A percentile compares a stretch with the other conserved stretches of the same genome.
These are phyloP conservation scores for Anthonomus grandis DNA, from an alignment of 1,140 invertebrate genomes.

Conservation along the genomic window DNA sequence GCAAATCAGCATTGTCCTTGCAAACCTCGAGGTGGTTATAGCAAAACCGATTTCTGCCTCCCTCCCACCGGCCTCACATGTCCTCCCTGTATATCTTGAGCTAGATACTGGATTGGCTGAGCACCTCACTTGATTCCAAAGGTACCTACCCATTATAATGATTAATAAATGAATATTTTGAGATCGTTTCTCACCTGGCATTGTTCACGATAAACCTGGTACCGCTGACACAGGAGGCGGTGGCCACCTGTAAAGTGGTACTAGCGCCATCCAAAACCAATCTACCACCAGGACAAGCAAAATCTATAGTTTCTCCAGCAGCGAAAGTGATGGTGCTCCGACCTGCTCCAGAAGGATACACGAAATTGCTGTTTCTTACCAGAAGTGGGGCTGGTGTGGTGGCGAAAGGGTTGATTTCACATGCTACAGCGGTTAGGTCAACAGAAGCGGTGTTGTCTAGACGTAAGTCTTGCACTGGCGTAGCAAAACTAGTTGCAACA, in stretches of 20 bases:
- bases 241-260: constrained; percentile 13
- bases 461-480: no score
- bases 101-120: constrained; percentile 11
- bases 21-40: constrained; percentile 30
- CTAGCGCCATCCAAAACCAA: constrained; percentile 29
- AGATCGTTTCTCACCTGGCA: constrained; percentile 9
- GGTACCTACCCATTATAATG: constrained; percentile 10
- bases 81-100: constrained; percentile 17
- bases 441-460: no score
- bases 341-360: constrained; percentile 17
- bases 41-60: constrained; percentile 43
- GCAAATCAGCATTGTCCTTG: constrained; percentile 36
- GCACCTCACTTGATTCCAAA: constrained; percentile 18
- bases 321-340: constrained; percentile 14
- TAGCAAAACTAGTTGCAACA: no score
- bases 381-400: constrained; percentile 15
- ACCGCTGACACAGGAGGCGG: constrained; percentile 18
- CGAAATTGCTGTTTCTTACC: constrained; percentile 2
- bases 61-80: constrained; percentile 45
- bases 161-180: neutral
- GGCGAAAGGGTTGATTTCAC: constrained; percentile 17
- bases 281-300: constrained; percentile 33
- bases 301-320: constrained; percentile 24
- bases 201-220: constrained; percentile 16
- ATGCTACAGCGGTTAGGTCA: constrained; percentile 11